A percentile compares a stretch with the other conserved stretches of the same genome.
Evolutionary conservation across 2,888 invertebrate species (phyloP).

Genomic region (Sesia bembeciformis): DNA sequence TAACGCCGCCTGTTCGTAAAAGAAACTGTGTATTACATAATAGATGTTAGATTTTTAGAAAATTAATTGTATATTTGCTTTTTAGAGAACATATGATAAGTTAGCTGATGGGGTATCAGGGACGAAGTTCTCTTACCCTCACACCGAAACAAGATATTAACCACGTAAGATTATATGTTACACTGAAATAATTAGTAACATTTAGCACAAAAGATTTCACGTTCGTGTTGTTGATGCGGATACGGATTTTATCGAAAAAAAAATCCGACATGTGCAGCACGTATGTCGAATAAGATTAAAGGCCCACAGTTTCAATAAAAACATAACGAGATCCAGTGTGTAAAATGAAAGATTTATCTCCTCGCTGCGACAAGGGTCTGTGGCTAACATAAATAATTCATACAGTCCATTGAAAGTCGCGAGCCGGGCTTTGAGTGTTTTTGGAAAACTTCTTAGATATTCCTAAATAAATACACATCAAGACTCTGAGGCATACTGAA

Average conservation of each 20-base stretch:
- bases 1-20: too few relatives aligned
- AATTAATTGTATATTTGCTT: too few relatives aligned
- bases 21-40: too few relatives aligned
- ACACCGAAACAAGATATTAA: too few relatives aligned
- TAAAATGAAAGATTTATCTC: slow-evolving; percentile 59
- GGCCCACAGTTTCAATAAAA: slow-evolving; percentile 42
- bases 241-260: not conserved
- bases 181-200: too few relatives aligned
- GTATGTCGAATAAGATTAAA: slow-evolving; percentile 29
- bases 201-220: too few relatives aligned
- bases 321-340: slow-evolving; percentile 45
- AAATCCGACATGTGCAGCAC: slow-evolving; percentile 18
- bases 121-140: too few relatives aligned
- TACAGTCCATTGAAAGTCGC: slow-evolving; percentile 51
- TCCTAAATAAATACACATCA: slow-evolving; percentile 25
- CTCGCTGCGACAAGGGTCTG: slow-evolving; percentile 24
- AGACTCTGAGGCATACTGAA: slow-evolving; percentile 1
- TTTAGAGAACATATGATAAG: too few relatives aligned
- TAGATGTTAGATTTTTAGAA: too few relatives aligned
- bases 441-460: slow-evolving; percentile 46
- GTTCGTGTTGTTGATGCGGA: not conserved
- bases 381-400: slow-evolving; percentile 50
- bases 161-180: too few relatives aligned
- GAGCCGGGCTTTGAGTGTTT: slow-evolving; percentile 40
- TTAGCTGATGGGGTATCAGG: too few relatives aligned